Evolutionary conservation across 2,888 invertebrate species (phyloP).

Genomic region (Selenia dentaria): DNA sequence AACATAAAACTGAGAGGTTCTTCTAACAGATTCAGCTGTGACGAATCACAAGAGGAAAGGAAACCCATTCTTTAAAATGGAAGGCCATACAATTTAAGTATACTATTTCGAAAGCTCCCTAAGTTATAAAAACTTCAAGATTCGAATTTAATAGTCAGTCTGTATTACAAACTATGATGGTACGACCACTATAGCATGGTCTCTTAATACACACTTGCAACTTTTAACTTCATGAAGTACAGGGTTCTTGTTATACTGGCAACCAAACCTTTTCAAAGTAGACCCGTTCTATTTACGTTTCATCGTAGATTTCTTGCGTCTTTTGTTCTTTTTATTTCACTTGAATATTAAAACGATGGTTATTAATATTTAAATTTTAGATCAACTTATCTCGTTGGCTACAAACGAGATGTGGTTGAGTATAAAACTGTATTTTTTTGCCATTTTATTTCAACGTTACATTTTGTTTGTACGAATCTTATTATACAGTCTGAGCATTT

Average conservation of each 20-base stretch:
- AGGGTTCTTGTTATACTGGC: constrained; percentile 4
- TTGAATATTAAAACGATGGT: constrained; percentile 16
- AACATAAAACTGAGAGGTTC: no score
- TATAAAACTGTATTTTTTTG: constrained; percentile 1
- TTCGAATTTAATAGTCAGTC: constrained; percentile 13
- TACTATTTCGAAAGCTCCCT: no score
- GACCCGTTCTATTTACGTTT: constrained; percentile 16
- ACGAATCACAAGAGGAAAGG: no score
- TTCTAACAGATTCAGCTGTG: no score
- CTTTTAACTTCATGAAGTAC: background rate
- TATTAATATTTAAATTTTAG: constrained; percentile 17
- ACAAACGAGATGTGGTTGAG: no score
- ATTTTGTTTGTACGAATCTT: no score
- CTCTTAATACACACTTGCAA: background rate
- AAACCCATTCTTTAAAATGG: no score
- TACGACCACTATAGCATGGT: constrained; percentile 4
- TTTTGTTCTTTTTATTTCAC: constrained; percentile 20
- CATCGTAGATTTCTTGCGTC: constrained; percentile 18
- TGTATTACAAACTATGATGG: constrained; percentile 7
- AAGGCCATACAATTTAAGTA: no score
- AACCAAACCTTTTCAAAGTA: constrained; percentile 13
- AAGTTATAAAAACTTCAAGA: constrained; percentile 18
- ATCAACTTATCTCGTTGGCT: constrained; percentile 4
- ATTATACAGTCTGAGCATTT: no score
- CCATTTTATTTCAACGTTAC: background rate